phyloP scores from a whole-genome alignment of 2,888 invertebrate species.

The Bruchidius siliquastri region DNA sequence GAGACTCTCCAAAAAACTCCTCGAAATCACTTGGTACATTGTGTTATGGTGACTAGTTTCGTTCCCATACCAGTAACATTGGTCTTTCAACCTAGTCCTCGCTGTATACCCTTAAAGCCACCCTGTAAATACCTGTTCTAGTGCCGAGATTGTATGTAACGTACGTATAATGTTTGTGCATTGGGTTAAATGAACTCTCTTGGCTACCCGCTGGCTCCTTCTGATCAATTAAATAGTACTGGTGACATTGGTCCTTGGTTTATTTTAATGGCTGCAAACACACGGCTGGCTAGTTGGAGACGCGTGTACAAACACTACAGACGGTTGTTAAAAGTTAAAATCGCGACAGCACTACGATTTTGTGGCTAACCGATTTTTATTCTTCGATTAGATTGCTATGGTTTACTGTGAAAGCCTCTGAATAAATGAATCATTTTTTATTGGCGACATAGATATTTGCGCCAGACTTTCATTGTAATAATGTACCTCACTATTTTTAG shows the following conservation, averaged over 20 bases:
- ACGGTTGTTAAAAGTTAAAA: not conserved
- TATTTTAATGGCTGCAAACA: not conserved
- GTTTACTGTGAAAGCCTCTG: not conserved
- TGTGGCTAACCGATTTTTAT: not conserved
- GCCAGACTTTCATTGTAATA: too few species aligned
- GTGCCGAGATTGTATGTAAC: not conserved
- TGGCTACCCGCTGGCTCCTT: not conserved
- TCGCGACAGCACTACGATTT: not conserved
- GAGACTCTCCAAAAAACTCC: too few species aligned
- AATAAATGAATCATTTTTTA: not conserved
- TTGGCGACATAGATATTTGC: not conserved
- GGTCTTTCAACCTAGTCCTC: too few species aligned
- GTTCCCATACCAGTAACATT: too few species aligned
- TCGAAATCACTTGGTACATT: too few species aligned
- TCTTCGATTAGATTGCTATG: not conserved
- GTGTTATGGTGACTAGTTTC: too few species aligned
- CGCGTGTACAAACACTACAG: not conserved
- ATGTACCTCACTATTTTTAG: too few species aligned
- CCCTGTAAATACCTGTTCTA: not conserved
- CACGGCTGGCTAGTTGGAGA: not conserved
- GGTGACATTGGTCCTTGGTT: not conserved
- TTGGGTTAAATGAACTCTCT: not conserved
- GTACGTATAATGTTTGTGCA: not conserved
- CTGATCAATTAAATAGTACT: not conserved
- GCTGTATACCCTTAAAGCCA: not conserved